Evolutionary conservation across 1,140 invertebrate genomes (phyloP).

Genomic region (Cydia strobilella): DNA sequence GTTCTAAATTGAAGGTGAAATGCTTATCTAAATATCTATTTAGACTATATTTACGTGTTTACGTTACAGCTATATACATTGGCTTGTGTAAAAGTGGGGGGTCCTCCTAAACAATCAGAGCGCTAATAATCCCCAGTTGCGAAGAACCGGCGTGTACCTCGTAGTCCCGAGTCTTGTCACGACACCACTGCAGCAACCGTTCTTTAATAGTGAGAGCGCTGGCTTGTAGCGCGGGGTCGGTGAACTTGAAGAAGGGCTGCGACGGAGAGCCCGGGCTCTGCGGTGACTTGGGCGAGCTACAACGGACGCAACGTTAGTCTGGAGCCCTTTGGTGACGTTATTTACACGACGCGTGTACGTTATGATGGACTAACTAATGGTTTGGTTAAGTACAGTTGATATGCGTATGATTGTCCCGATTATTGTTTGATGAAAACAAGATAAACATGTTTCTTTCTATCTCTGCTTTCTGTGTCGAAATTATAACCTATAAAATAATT

Average conservation of each 20-base stretch:
- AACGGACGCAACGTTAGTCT: slow-evolving; percentile 61
- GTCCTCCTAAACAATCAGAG: slow-evolving; percentile 11
- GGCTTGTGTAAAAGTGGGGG: neutral
- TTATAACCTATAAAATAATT: no score
- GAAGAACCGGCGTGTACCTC: slow-evolving; percentile 83
- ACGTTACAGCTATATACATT: neutral
- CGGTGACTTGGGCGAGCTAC: slow-evolving; percentile 84
- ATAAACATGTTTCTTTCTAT: neutral
- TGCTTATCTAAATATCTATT: neutral
- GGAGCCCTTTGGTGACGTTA: slow-evolving; percentile 31
- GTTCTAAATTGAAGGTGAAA: neutral
- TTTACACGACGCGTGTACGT: slow-evolving; percentile 17
- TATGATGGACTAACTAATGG: slow-evolving; percentile 3
- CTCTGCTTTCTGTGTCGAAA: neutral
- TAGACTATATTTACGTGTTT: neutral
- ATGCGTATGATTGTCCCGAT: neutral
- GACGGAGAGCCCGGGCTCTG: slow-evolving; percentile 82
- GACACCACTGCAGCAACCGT: slow-evolving; percentile 96
- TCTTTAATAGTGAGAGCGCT: slow-evolving; percentile 97
- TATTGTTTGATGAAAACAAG: no score
- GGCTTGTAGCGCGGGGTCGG: slow-evolving; percentile 90
- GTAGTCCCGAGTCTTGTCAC: slow-evolving; percentile 97
- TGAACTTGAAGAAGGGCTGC: slow-evolving; percentile 90
- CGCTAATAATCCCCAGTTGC: neutral
- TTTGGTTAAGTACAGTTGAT: slow-evolving; percentile 2